Percentiles rank a stretch among this genome's conserved stretches.
Evolutionary conservation across 2,113 vertebrate species (phyloP).

Genomic region (Lepisosteus osseus): DNA sequence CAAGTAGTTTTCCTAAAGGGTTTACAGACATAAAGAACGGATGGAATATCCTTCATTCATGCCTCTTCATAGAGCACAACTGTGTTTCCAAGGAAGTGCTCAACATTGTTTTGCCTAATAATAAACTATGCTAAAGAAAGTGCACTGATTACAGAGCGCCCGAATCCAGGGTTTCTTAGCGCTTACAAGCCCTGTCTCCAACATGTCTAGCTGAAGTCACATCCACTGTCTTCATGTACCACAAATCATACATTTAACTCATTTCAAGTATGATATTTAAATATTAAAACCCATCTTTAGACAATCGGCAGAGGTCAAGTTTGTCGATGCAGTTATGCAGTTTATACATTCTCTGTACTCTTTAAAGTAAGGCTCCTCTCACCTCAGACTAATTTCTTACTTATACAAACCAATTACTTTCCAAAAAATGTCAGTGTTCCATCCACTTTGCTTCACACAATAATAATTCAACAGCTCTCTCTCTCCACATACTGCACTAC

Average conservation of each 20-base stretch:
- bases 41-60: background rate
- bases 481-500: too few species aligned
- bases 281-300: background rate
- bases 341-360: too few species aligned
- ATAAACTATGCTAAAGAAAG: background rate
- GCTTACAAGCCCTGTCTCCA: background rate
- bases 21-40: too few species aligned
- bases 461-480: too few species aligned
- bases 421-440: too few species aligned
- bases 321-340: too few species aligned
- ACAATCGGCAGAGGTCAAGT: too few species aligned
- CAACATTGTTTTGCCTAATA: background rate
- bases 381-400: too few species aligned
- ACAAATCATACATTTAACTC: background rate
- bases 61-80: background rate
- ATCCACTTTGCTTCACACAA: background rate
- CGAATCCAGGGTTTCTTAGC: background rate
- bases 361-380: too few species aligned
- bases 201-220: background rate
- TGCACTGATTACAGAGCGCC: conserved; percentile 1
- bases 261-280: background rate
- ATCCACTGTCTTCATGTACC: conserved; percentile 2
- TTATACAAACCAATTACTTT: too few species aligned
- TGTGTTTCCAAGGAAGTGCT: background rate
- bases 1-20: too few species aligned